phyloP scores from a whole-genome alignment of 2,113 vertebrate genomes.

The Nanorana parkeri region DNA sequence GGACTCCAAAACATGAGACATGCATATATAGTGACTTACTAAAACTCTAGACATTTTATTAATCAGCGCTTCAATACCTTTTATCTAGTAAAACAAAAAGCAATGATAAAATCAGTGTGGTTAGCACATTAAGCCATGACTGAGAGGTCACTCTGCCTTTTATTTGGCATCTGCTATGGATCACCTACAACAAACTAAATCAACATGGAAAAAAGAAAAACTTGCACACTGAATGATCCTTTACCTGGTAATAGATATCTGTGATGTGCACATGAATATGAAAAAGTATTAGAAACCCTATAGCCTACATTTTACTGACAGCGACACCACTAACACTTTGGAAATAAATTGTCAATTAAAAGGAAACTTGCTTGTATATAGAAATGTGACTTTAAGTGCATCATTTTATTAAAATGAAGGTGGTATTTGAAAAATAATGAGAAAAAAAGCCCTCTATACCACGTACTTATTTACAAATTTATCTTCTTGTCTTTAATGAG shows the following conservation, averaged over 20 bases:
- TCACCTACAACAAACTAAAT: slow-evolving; percentile 7
- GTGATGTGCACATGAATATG: slow-evolving; percentile 16
- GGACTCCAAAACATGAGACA: too few relatives aligned
- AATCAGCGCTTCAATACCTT: background rate
- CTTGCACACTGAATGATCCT: background rate
- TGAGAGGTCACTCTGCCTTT: background rate
- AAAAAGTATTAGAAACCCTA: background rate
- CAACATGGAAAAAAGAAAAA: slow-evolving; percentile 1
- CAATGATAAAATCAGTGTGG: background rate
- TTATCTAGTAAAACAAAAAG: background rate
- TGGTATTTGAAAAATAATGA: slow-evolving; percentile 5
- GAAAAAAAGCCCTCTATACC: background rate
- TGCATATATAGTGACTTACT: too few relatives aligned
- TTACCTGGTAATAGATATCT: background rate
- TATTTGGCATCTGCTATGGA: background rate
- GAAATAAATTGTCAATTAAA: slow-evolving; percentile 38
- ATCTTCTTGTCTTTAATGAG: slow-evolving; percentile 41
- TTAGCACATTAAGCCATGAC: slow-evolving; percentile 26
- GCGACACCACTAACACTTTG: background rate
- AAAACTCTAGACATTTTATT: too few relatives aligned
- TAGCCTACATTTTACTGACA: background rate
- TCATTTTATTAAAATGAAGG: background rate
- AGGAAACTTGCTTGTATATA: background rate
- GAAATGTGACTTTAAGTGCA: background rate
- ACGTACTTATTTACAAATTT: slow-evolving; percentile 43